Evolutionary conservation across 1,140 invertebrate genomes (phyloP).

Genomic region (Gonioctena quinquepunctata): DNA sequence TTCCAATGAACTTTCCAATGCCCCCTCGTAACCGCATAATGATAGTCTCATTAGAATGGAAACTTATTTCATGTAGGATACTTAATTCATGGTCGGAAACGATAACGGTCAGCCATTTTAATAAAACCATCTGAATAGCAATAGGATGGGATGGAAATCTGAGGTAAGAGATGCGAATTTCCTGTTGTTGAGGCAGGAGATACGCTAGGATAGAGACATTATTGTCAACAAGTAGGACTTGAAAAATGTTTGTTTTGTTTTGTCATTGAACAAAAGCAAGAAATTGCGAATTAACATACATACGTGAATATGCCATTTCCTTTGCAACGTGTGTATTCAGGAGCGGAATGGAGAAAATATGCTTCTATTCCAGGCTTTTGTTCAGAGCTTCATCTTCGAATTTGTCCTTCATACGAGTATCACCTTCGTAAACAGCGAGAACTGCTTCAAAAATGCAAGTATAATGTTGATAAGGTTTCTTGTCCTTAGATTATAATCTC

Average conservation of each 20-base stretch:
- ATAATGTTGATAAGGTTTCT: too few relatives aligned
- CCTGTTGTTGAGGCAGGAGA: constrained; percentile 32
- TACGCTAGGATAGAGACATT: constrained; percentile 36
- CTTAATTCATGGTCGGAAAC: constrained; percentile 8
- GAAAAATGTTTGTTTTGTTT: constrained; percentile 21
- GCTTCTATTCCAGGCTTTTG: too few relatives aligned
- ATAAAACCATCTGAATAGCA: not conserved
- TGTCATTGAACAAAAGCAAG: constrained; percentile 14
- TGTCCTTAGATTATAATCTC: too few relatives aligned
- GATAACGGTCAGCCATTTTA: constrained; percentile 7
- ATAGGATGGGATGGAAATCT: constrained; percentile 25
- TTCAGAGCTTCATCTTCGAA: too few relatives aligned
- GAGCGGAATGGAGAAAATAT: not conserved
- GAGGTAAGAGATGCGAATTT: constrained; percentile 39
- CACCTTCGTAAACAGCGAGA: too few relatives aligned
- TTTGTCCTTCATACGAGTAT: too few relatives aligned
- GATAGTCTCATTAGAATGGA: not conserved
- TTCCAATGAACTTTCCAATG: not conserved
- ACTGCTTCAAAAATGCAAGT: too few relatives aligned
- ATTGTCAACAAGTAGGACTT: constrained; percentile 29
- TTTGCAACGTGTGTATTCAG: not conserved
- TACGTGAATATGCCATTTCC: constrained; percentile 11
- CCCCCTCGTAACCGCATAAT: not conserved
- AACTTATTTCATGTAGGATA: constrained; percentile 15
- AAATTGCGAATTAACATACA: constrained; percentile 17